A percentile compares a stretch with the other conserved stretches of the same genome.
phyloP scores from a whole-genome alignment of 2,113 vertebrate species.

The Drymodes brunneopygia region DNA sequence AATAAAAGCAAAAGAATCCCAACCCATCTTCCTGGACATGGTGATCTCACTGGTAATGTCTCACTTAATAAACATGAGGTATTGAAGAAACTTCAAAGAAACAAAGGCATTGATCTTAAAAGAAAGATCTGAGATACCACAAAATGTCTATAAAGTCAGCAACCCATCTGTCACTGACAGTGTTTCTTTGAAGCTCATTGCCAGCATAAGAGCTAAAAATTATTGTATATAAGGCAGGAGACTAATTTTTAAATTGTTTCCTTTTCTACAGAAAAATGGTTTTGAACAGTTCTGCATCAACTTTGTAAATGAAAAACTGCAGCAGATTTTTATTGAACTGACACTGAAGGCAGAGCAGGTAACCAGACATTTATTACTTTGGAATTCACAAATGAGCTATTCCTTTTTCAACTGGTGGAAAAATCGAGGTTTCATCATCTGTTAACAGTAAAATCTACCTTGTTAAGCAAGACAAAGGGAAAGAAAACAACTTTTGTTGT shows the following conservation, averaged over 20 bases:
- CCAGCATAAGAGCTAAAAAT: not conserved
- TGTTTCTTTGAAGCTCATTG: conserved; percentile 13
- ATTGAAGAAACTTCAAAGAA: conserved; percentile 32
- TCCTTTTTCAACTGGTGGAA: not conserved
- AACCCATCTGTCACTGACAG: not conserved
- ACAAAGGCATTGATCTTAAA: not conserved
- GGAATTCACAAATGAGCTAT: not conserved
- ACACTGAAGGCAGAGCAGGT: conserved; percentile 98
- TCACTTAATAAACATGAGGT: not conserved
- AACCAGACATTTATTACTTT: not conserved
- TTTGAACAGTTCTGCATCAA: conserved; percentile 99
- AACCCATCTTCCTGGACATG: not conserved
- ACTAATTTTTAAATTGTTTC: conserved; percentile 3
- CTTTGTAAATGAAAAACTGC: conserved; percentile 97
- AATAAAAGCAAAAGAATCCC: not conserved
- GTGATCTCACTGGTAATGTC: not conserved
- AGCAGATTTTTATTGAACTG: conserved; percentile 98
- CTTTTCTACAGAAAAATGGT: conserved; percentile 89
- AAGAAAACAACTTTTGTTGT: not conserved
- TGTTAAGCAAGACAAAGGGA: not conserved
- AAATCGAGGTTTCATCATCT: not conserved
- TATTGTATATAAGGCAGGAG: not conserved
- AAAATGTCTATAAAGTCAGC: not conserved
- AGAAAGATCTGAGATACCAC: not conserved
- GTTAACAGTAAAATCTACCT: conserved; percentile 8